phyloP scores from a whole-genome alignment of 2,888 invertebrate species.

The Micropterix aruncella region DNA sequence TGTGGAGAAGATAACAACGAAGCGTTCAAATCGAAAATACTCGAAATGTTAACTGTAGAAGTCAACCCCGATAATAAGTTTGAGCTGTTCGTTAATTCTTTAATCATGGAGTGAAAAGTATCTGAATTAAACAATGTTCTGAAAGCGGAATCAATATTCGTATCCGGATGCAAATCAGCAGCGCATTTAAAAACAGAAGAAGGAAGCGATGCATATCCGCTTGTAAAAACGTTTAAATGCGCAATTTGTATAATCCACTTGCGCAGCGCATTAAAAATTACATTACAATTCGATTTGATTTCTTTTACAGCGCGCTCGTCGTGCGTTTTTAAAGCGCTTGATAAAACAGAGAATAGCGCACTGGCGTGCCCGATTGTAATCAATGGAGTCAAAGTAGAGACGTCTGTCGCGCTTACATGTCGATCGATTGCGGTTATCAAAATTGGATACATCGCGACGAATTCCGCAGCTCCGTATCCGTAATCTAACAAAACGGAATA shows the following conservation, averaged over 20 bases:
- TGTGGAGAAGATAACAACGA: constrained; percentile 22
- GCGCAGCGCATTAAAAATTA: constrained; percentile 12
- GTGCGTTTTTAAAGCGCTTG: constrained; percentile 17
- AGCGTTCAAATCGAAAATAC: constrained; percentile 24
- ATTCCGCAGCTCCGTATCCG: constrained; percentile 30
- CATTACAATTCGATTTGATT: neutral
- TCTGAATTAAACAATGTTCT: constrained; percentile 25
- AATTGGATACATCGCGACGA: constrained; percentile 35
- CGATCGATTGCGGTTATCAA: constrained; percentile 40
- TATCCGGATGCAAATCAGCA: constrained; percentile 17
- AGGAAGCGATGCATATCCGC: constrained; percentile 26
- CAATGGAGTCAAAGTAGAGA: constrained; percentile 28
- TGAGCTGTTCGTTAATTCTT: constrained; percentile 24
- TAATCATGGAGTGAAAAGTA: constrained; percentile 29
- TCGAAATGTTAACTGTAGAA: constrained; percentile 11
- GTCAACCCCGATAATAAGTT: constrained; percentile 27
- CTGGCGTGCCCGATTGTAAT: constrained; percentile 43
- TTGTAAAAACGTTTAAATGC: constrained; percentile 26
- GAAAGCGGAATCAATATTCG: constrained; percentile 12
- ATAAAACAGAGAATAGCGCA: constrained; percentile 34
- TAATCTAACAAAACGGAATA: constrained; percentile 41
- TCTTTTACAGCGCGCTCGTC: neutral
- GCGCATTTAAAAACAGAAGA: constrained; percentile 25
- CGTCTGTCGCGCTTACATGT: constrained; percentile 41
- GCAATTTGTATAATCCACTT: constrained; percentile 37